Conservation (phyloP, 2,888 invertebrate species). For the Prenolepis imparis region DNA sequence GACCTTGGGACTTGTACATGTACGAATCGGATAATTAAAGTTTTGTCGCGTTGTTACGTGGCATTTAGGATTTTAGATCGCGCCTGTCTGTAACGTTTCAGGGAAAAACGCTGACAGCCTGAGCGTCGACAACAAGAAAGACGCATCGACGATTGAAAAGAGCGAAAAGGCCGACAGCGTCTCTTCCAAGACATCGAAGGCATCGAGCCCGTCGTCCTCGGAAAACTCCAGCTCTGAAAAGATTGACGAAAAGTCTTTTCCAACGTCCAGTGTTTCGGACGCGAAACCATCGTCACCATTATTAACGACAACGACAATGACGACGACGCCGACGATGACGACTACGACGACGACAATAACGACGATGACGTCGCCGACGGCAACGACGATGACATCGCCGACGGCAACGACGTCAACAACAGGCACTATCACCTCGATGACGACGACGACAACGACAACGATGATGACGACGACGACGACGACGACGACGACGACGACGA, state of each 20-base stretch:
- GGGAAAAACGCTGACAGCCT: conserved; percentile 78
- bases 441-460: conserved; percentile 65
- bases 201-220: conserved; percentile 81
- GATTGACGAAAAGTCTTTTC: conserved; percentile 81
- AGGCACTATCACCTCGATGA: neutral
- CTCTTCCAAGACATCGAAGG: conserved; percentile 79
- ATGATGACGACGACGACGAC: neutral
- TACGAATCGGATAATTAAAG: conserved; percentile 52
- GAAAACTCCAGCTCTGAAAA: conserved; percentile 84
- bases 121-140: conserved; percentile 62
- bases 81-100: conserved; percentile 60
- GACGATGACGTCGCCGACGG: conserved; percentile 72
- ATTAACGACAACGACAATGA: neutral
- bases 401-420: neutral
- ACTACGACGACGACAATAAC: conserved; percentile 75
- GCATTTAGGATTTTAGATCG: neutral
- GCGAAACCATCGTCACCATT: conserved; percentile 51
- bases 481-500: conserved; percentile 67
- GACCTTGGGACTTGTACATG: conserved; percentile 52
- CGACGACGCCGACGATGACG: conserved; percentile 53
- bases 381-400: neutral
- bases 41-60: conserved; percentile 42
- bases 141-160: conserved; percentile 61
- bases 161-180: conserved; percentile 77
- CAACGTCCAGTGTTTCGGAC: conserved; percentile 78